Evolutionary conservation across 1,140 invertebrate species (phyloP).

Genomic region (Caenorhabditis remanei): DNA sequence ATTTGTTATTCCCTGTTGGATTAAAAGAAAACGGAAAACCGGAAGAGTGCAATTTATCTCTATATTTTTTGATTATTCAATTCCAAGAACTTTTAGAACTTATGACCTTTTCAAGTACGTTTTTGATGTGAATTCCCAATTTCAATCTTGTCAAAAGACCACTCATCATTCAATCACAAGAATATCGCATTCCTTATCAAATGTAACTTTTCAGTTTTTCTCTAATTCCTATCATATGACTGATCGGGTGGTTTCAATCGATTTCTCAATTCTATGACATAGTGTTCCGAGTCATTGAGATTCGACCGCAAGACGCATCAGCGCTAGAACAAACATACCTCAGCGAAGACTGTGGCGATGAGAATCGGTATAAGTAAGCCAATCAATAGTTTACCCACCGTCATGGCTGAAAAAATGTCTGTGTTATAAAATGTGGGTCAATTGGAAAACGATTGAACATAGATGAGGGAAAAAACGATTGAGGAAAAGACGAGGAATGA

Average conservation of each 20-base stretch:
- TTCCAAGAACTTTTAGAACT: neutral
- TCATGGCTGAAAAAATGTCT: slow-evolving; percentile 53
- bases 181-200: slow-evolving; percentile 16
- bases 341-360: slow-evolving; percentile 33
- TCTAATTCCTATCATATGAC: slow-evolving; percentile 32
- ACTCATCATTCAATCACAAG: neutral
- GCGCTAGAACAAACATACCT: slow-evolving; percentile 33
- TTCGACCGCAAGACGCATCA: neutral
- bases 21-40: neutral
- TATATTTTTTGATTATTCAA: neutral
- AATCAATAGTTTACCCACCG: slow-evolving; percentile 54
- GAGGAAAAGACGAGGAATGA: neutral
- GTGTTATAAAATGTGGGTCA: slow-evolving; percentile 36
- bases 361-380: slow-evolving; percentile 55
- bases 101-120: neutral
- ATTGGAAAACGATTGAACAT: neutral
- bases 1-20: too few species aligned
- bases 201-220: slow-evolving; percentile 31
- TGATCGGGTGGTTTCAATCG: slow-evolving; percentile 17
- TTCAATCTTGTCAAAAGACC: too few species aligned
- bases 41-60: neutral
- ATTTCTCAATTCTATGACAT: neutral
- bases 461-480: neutral
- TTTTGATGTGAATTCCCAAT: too few species aligned
- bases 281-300: slow-evolving; percentile 35